Conservation (phyloP, 1,140 invertebrate species). For the Psilanteris sp. region DNA sequence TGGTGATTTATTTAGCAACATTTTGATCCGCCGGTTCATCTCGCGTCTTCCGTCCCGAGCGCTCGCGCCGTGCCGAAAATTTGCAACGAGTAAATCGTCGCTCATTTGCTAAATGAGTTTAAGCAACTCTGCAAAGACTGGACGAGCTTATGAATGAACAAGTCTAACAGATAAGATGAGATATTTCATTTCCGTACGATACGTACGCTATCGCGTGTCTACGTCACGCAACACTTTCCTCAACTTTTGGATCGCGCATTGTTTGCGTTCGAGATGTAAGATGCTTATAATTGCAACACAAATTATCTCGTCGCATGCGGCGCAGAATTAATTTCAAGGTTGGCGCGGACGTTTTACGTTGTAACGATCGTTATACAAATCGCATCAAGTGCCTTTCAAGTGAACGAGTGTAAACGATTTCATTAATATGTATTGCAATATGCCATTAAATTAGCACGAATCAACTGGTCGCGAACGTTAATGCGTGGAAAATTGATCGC, state of each 20-base stretch:
- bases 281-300: conserved; percentile 11
- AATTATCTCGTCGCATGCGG: conserved; percentile 10
- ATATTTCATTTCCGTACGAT: conserved; percentile 63
- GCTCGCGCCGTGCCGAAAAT: too few species aligned
- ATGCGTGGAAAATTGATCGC: not conserved
- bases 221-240: conserved; percentile 58
- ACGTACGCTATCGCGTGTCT: conserved; percentile 44
- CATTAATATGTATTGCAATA: conserved; percentile 32
- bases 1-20: too few species aligned
- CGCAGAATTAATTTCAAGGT: conserved; percentile 45
- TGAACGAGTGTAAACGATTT: conserved; percentile 22
- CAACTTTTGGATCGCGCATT: conserved; percentile 34
- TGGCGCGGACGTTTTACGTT: conserved; percentile 6
- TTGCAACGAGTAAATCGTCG: too few species aligned
- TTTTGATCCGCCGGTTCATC: too few species aligned
- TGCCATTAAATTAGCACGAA: conserved; percentile 19
- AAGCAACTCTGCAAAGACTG: conserved; percentile 24
- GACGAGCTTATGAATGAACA: conserved; percentile 60
- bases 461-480: conserved; percentile 10
- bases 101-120: conserved; percentile 4
- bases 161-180: conserved; percentile 53
- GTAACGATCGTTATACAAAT: conserved; percentile 10
- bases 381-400: conserved; percentile 2
- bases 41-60: too few species aligned
- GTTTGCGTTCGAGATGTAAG: conserved; percentile 13